Conservation (phyloP, 2,797 vertebrate genomes). For the Scomberomorus guttatus region DNA sequence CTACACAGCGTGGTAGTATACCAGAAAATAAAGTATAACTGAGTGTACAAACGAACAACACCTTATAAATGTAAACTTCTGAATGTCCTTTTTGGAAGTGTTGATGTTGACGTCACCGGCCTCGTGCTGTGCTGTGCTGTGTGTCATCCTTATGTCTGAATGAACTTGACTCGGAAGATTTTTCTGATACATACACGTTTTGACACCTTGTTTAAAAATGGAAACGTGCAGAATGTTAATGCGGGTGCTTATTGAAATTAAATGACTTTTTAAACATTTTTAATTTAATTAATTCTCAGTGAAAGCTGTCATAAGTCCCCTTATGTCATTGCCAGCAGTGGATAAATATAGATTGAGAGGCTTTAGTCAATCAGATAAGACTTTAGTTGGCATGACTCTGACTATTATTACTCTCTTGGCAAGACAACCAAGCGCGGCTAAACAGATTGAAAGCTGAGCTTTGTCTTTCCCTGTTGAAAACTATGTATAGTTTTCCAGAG, state of each 20-base stretch:
- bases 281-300: no score
- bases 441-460: not conserved
- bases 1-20: not conserved
- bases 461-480: not conserved
- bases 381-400: constrained; percentile 20
- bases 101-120: constrained; percentile 51
- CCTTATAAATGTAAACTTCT: not conserved
- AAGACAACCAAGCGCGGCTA: not conserved
- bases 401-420: constrained; percentile 53
- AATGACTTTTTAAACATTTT: not conserved
- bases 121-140: constrained; percentile 9
- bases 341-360: constrained; percentile 68
- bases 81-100: constrained; percentile 16
- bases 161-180: not conserved
- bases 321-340: constrained; percentile 16
- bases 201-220: not conserved
- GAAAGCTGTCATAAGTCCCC: not conserved
- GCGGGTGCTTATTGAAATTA: not conserved
- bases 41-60: not conserved
- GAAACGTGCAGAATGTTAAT: not conserved
- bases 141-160: not conserved
- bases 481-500: not conserved
- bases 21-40: not conserved
- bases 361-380: constrained; percentile 56
- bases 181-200: not conserved